Evolutionary conservation across 2,797 vertebrate species (phyloP).

Genomic region (Phylloscopus collybita): DNA sequence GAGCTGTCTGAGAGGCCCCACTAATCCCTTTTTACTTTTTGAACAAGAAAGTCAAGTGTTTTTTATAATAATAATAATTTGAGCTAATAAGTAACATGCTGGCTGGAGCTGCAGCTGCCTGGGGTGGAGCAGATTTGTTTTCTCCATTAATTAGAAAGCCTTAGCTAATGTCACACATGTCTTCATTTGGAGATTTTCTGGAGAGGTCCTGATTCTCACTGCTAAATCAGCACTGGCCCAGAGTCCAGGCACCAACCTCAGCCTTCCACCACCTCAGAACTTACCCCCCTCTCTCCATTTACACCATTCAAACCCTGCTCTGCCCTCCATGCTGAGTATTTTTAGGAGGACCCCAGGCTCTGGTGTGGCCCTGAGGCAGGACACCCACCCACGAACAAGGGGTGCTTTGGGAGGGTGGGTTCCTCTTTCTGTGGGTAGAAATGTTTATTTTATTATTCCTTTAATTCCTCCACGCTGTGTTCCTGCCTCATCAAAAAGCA

Average conservation of each 20-base stretch:
- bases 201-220: not conserved
- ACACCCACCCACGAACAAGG: not conserved
- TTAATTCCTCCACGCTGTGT: not conserved
- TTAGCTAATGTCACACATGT: conserved; percentile 65
- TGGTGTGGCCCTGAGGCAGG: not conserved
- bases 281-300: not conserved
- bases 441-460: conserved; percentile 44
- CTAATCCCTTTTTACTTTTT: conserved; percentile 77
- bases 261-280: not conserved
- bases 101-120: conserved; percentile 73
- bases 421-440: conserved; percentile 37
- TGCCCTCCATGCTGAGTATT: not conserved
- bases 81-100: conserved; percentile 80
- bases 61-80: conserved; percentile 78
- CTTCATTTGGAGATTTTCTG: conserved; percentile 60
- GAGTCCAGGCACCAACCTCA: not conserved
- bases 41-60: conserved; percentile 75
- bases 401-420: not conserved
- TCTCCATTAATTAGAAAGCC: conserved; percentile 76
- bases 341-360: not conserved
- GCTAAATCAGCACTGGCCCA: not conserved
- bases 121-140: conserved; percentile 74
- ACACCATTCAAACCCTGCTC: not conserved
- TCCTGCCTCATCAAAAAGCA: conserved; percentile 34
- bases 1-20: conserved; percentile 45